These are phyloP conservation scores for Eufriesea mexicana DNA, from an alignment of 1,140 invertebrate species.

Conservation along the genomic window DNA sequence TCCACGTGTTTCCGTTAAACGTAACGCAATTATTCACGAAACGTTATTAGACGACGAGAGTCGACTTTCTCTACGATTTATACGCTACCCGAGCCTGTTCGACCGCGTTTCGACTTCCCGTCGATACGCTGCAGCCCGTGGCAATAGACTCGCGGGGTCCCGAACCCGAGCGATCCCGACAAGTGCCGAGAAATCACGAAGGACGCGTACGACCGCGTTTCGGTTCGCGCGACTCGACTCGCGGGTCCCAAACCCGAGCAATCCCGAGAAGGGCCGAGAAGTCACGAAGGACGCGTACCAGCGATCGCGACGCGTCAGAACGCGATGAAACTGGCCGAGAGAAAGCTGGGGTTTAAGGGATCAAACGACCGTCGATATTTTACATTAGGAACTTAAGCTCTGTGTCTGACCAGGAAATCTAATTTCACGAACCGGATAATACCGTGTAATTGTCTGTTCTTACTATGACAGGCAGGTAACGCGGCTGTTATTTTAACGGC, in stretches of 20 bases:
- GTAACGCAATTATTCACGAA: constrained; percentile 26
- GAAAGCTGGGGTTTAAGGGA: constrained; percentile 34
- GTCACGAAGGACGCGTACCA: background rate
- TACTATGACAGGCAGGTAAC: constrained; percentile 44
- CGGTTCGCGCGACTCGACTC: too few species aligned
- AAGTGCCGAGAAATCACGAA: too few species aligned
- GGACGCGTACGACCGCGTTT: too few species aligned
- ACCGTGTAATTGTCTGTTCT: constrained; percentile 56
- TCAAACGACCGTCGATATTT: constrained; percentile 42
- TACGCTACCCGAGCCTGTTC: background rate
- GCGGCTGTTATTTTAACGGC: constrained; percentile 57
- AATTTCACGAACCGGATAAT: constrained; percentile 36
- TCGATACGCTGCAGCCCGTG: too few species aligned
- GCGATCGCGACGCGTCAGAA: background rate
- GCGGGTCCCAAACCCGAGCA: too few species aligned
- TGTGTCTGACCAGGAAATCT: constrained; percentile 24
- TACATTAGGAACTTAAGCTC: constrained; percentile 32
- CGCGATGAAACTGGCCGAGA: background rate
- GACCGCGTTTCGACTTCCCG: background rate
- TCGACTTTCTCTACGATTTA: constrained; percentile 26
- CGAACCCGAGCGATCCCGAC: too few species aligned
- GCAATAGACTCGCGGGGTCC: too few species aligned
- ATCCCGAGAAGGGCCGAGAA: too few species aligned
- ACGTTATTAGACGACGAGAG: constrained; percentile 4
- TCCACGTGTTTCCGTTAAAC: constrained; percentile 1